phyloP scores from a whole-genome alignment of 2,888 invertebrate genomes.

The Gymnoscelis rufifasciata region DNA sequence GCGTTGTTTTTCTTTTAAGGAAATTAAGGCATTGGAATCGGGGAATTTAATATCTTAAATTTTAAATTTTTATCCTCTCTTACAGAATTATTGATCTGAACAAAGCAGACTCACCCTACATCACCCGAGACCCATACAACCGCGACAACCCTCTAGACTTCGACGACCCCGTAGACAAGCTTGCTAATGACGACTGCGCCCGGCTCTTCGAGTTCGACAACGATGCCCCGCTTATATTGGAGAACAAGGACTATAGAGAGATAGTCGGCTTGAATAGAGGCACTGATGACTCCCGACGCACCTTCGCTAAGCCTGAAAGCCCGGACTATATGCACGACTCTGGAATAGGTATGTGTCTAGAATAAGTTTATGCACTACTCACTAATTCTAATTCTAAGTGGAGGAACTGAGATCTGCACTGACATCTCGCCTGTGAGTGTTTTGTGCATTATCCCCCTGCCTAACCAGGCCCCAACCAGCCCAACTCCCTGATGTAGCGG shows the following conservation, averaged over 20 bases:
- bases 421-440: too few relatives aligned
- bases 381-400: too few relatives aligned
- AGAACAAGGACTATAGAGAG: constrained; percentile 70
- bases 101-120: constrained; percentile 65
- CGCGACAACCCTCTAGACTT: constrained; percentile 56
- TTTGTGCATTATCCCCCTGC: too few relatives aligned
- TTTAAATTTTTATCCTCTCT: neutral
- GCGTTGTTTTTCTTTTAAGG: too few relatives aligned
- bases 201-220: constrained; percentile 80
- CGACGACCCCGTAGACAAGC: constrained; percentile 65
- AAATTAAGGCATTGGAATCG: too few relatives aligned
- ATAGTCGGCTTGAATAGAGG: constrained; percentile 72
- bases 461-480: too few relatives aligned
- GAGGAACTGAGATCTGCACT: too few relatives aligned
- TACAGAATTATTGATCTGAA: constrained; percentile 74
- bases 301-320: constrained; percentile 71
- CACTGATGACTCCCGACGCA: constrained; percentile 71
- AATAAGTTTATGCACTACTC: too few relatives aligned
- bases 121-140: constrained; percentile 63
- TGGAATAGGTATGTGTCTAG: constrained; percentile 74
- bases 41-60: too few relatives aligned
- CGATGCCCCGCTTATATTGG: constrained; percentile 73
- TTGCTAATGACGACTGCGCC: constrained; percentile 70
- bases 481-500: too few relatives aligned
- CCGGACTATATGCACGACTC: constrained; percentile 78